These are phyloP conservation scores for Leptinotarsa defecta DNA, from an alignment of 1,140 invertebrate genomes.

Conservation along the genomic window DNA sequence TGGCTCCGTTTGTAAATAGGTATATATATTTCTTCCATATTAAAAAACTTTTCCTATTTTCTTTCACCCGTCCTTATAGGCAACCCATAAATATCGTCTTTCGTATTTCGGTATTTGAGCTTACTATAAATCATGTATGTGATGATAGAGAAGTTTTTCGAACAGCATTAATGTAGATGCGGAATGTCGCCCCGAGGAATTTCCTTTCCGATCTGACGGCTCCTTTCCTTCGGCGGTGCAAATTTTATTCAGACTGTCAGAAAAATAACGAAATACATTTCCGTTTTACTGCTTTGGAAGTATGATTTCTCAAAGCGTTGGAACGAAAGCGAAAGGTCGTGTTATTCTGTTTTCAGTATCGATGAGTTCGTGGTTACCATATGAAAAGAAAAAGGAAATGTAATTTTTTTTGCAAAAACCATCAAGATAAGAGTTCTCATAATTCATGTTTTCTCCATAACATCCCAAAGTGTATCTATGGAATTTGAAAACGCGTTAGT, in stretches of 20 bases:
- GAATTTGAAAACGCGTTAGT: not conserved
- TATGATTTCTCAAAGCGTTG: slow-evolving; percentile 5
- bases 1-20: slow-evolving; percentile 7
- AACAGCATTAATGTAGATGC: slow-evolving; percentile 13
- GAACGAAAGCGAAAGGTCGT: not conserved
- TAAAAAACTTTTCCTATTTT: slow-evolving; percentile 23
- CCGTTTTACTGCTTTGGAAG: slow-evolving; percentile 2
- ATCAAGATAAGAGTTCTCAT: not conserved
- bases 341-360: not conserved
- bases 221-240: slow-evolving; percentile 1
- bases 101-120: slow-evolving; percentile 23
- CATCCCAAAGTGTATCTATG: not conserved
- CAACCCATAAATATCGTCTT: slow-evolving; percentile 16
- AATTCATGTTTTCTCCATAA: not conserved
- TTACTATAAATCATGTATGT: slow-evolving; percentile 19
- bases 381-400: not conserved
- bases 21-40: slow-evolving; percentile 19
- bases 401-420: not conserved
- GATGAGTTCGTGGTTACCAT: not conserved
- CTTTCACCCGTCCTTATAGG: slow-evolving; percentile 13
- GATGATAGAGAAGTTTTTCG: slow-evolving; percentile 37
- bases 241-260: slow-evolving; percentile 8
- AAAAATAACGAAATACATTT: slow-evolving; percentile 9
- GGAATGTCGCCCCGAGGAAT: slow-evolving; percentile 7
- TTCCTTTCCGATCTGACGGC: slow-evolving; percentile 6